phyloP scores from a whole-genome alignment of 2,888 invertebrate genomes.

The Epinotia brunnichana region DNA sequence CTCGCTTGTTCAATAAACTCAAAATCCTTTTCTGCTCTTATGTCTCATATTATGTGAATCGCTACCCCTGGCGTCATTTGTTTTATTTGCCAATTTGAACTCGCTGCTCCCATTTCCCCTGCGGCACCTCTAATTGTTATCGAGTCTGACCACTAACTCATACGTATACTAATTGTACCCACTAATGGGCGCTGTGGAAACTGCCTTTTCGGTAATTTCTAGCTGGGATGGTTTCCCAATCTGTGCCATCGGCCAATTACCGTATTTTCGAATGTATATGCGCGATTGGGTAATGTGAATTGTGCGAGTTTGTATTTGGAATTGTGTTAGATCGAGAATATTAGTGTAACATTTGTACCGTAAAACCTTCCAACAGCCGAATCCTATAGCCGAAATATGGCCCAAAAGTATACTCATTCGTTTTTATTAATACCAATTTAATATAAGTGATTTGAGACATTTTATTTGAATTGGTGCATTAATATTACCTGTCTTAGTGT shows the following conservation, averaged over 20 bases:
- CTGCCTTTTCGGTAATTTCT: conserved; percentile 43
- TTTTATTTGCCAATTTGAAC: not conserved
- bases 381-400: too few species aligned
- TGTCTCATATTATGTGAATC: not conserved
- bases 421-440: too few species aligned
- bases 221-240: conserved; percentile 37
- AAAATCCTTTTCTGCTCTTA: not conserved
- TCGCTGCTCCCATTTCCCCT: conserved; percentile 1
- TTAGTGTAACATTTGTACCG: not conserved
- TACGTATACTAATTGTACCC: conserved; percentile 55
- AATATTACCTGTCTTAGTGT: too few species aligned
- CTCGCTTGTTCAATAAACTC: not conserved
- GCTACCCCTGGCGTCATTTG: conserved; percentile 4
- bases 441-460: too few species aligned
- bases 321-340: conserved; percentile 6
- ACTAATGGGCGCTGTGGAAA: conserved; percentile 47
- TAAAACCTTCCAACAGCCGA: too few species aligned
- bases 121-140: conserved; percentile 58
- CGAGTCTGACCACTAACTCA: conserved; percentile 58
- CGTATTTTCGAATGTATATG: conserved; percentile 22
- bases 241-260: conserved; percentile 42
- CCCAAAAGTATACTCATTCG: too few species aligned
- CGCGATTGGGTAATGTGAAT: conserved; percentile 19
- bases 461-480: too few species aligned
- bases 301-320: conserved; percentile 16